Evolutionary conservation across 2,888 invertebrate species (phyloP).

Genomic region (Orchestes rusci): DNA sequence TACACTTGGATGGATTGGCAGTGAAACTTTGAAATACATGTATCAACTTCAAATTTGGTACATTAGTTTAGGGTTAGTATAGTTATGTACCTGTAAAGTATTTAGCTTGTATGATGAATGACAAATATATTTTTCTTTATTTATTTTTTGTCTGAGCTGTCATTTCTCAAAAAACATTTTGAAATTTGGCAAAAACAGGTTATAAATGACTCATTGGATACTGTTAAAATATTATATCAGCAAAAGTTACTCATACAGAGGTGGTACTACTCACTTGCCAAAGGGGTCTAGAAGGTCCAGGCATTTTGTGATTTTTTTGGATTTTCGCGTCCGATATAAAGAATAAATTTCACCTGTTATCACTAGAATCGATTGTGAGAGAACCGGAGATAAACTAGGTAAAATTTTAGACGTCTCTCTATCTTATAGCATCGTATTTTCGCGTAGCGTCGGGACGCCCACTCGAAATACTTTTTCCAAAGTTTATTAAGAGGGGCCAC

Average conservation of each 20-base stretch:
- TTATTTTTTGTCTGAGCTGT: no score
- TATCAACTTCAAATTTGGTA: no score
- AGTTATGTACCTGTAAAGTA: no score
- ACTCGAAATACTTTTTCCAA: slow-evolving; percentile 14
- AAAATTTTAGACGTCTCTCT: slow-evolving; percentile 32
- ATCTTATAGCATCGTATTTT: slow-evolving; percentile 39
- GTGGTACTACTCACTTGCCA: slow-evolving; percentile 54
- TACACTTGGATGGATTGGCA: slow-evolving; percentile 5
- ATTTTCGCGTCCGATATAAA: slow-evolving; percentile 6
- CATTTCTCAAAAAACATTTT: no score
- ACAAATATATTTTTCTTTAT: no score
- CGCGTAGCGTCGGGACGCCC: slow-evolving; percentile 33
- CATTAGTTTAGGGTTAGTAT: no score
- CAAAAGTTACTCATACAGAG: slow-evolving; percentile 5
- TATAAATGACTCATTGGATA: no score
- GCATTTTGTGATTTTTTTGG: slow-evolving; percentile 48
- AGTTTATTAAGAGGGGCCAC: slow-evolving; percentile 19
- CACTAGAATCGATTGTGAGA: slow-evolving; percentile 31
- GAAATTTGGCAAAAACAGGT: no score
- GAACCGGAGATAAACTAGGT: slow-evolving; percentile 36
- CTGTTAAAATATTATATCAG: no score
- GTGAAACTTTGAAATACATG: no score
- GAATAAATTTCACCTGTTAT: slow-evolving; percentile 25
- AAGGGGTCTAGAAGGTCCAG: slow-evolving; percentile 61
- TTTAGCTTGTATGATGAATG: no score